Evolutionary conservation across 2,797 vertebrate genomes (phyloP).

Genomic region (Cygnus olor): DNA sequence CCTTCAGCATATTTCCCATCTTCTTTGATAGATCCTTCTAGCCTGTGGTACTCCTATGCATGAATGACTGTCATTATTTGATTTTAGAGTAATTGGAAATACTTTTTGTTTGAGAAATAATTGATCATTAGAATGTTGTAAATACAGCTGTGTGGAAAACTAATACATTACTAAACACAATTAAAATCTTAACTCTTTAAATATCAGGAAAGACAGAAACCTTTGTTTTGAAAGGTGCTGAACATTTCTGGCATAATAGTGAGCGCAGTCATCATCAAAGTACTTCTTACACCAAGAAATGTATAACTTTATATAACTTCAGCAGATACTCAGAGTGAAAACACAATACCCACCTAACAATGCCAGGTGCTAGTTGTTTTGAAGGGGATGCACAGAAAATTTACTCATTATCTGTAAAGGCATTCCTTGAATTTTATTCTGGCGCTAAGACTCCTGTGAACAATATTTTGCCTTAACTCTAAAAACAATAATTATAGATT

Average conservation of each 20-base stretch:
- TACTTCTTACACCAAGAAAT: background rate
- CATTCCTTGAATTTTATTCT: background rate
- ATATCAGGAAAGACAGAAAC: background rate
- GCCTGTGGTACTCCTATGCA: background rate
- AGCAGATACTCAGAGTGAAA: background rate
- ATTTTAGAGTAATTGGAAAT: background rate
- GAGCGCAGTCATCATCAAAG: background rate
- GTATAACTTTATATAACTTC: background rate
- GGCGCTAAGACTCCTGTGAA: background rate
- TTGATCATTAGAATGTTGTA: background rate
- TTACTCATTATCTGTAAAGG: background rate
- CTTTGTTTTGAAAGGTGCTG: background rate
- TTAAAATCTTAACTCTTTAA: background rate
- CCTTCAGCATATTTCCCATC: background rate
- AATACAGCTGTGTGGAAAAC: background rate
- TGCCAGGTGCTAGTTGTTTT: background rate
- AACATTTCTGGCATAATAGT: background rate
- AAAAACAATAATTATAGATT: background rate
- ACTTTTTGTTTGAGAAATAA: background rate
- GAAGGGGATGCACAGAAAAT: background rate
- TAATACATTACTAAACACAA: background rate
- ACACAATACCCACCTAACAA: background rate
- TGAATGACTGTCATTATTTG: background rate
- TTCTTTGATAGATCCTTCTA: background rate
- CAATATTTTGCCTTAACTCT: background rate